A percentile compares a stretch with the other conserved stretches of the same genome.
Conservation (phyloP, 2,797 vertebrate genomes). For the Merluccius polli region DNA sequence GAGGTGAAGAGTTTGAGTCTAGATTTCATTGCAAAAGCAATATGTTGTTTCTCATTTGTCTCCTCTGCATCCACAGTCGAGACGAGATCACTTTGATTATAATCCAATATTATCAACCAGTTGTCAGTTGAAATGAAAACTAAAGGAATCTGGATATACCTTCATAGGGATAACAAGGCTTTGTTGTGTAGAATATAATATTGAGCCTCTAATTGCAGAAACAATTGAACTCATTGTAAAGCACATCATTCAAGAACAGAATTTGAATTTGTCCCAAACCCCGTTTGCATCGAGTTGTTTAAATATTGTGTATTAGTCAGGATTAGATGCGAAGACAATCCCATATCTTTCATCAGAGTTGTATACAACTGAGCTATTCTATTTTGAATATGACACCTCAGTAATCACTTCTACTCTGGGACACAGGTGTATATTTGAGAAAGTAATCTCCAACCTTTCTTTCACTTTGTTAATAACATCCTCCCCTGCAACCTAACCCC, state of each 20-base stretch:
- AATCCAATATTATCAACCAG: not conserved
- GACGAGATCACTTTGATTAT: not conserved
- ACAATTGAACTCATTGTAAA: not conserved
- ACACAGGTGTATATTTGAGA: constrained; percentile 17
- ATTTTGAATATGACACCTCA: constrained; percentile 12
- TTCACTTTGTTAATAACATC: constrained; percentile 35
- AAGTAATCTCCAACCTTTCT: constrained; percentile 22
- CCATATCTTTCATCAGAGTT: constrained; percentile 15
- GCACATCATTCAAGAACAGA: not conserved
- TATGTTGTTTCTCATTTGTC: not conserved
- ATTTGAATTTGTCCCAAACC: too few species aligned
- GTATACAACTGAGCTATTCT: not conserved
- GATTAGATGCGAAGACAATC: constrained; percentile 13
- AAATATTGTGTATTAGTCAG: constrained; percentile 21
- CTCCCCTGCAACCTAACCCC: constrained; percentile 15
- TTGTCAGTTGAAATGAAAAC: not conserved
- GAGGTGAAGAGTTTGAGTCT: not conserved
- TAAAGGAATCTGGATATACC: not conserved
- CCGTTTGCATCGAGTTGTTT: constrained; percentile 5
- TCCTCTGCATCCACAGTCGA: not conserved
- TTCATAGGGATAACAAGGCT: not conserved
- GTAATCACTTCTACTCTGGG: constrained; percentile 3
- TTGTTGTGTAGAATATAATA: not conserved
- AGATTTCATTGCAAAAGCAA: not conserved
- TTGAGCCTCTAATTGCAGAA: not conserved